Percentiles rank a stretch among this genome's conserved stretches.
These are phyloP conservation scores for Holothuria scabra DNA, from an alignment of 53 echinoderm and acorn worm genomes.

Conservation along the genomic window DNA sequence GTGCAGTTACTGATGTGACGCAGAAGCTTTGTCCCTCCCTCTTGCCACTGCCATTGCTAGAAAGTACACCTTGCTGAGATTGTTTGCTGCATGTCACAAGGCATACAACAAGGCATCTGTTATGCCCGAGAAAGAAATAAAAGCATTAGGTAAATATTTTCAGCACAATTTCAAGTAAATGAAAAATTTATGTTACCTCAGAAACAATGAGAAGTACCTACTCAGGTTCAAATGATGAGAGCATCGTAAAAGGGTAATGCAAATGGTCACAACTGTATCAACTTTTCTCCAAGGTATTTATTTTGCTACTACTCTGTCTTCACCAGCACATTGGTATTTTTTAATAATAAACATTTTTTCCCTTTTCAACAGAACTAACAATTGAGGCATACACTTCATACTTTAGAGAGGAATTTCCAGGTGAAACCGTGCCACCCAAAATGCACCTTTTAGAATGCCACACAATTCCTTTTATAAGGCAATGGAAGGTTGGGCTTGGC, in stretches of 20 bases:
- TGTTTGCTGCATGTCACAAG: conserved; percentile 7
- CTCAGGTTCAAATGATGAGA: no score
- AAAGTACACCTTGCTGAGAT: neutral
- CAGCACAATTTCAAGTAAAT: no score
- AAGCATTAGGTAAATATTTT: neutral
- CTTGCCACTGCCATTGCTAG: neutral
- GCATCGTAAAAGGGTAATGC: no score
- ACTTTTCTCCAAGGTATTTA: no score
- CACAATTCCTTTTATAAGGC: conserved; percentile 43
- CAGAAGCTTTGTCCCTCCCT: neutral
- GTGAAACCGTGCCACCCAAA: conserved; percentile 37
- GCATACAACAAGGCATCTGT: neutral
- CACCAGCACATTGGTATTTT: no score
- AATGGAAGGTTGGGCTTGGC: conserved; percentile 52
- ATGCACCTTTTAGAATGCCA: conserved; percentile 58
- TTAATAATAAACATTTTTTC: no score
- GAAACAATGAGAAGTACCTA: no score
- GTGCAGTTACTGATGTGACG: neutral
- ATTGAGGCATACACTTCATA: conserved; percentile 6
- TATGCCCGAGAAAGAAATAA: conserved; percentile 1
- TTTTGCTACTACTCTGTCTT: no score
- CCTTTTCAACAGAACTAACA: neutral
- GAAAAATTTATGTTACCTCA: no score
- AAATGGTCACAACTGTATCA: no score
- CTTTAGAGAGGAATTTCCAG: conserved; percentile 30